Conservation (phyloP, 2,888 invertebrate species). For the Agrypnus murinus region DNA sequence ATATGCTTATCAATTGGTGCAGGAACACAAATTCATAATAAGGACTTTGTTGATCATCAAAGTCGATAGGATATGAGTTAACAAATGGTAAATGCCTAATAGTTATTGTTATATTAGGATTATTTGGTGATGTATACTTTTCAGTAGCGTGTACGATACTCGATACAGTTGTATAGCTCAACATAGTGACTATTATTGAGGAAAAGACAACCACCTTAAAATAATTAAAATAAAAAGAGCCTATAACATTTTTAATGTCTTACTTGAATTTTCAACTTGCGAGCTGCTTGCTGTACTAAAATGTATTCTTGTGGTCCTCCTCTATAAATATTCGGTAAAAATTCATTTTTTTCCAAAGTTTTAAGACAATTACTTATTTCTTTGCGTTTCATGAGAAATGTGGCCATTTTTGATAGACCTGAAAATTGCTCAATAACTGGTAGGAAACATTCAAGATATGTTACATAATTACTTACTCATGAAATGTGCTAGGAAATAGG, state of each 20-base stretch:
- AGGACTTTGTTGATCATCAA: slow-evolving; percentile 17
- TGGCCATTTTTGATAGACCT: slow-evolving; percentile 12
- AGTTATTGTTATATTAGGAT: slow-evolving; percentile 4
- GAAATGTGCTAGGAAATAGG: not conserved
- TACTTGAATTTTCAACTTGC: not conserved
- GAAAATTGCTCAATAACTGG: too few species aligned
- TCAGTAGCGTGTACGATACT: slow-evolving; percentile 1
- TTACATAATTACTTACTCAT: too few species aligned
- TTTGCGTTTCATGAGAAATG: not conserved
- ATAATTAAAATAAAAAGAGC: not conserved
- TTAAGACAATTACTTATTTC: not conserved
- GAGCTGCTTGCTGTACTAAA: not conserved
- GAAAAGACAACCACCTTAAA: not conserved
- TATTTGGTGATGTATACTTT: not conserved
- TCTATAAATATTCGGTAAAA: slow-evolving; percentile 16
- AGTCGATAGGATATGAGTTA: not conserved
- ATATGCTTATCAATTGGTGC: not conserved
- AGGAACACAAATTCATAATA: slow-evolving; percentile 21
- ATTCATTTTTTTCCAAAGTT: not conserved
- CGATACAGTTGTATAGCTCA: slow-evolving; percentile 14
- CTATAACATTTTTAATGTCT: not conserved
- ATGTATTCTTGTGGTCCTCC: slow-evolving; percentile 2
- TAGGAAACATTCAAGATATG: too few species aligned
- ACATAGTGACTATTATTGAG: not conserved
- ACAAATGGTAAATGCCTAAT: slow-evolving; percentile 8